phyloP scores from a whole-genome alignment of 2,797 vertebrate species.

The Trachops cirrhosus region DNA sequence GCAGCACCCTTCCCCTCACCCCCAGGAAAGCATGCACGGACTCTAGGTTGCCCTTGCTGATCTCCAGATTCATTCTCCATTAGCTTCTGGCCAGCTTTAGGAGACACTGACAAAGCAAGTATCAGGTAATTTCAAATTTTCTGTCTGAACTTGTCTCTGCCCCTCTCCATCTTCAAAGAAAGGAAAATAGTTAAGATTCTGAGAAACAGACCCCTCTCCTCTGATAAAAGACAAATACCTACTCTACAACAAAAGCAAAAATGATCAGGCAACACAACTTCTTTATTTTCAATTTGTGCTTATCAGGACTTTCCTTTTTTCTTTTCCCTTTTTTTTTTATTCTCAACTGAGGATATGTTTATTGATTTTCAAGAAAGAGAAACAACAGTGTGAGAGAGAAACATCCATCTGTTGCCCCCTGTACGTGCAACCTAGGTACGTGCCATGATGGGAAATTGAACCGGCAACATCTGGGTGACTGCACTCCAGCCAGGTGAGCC shows the following conservation, averaged over 20 bases:
- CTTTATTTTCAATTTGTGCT: not conserved
- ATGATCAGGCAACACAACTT: not conserved
- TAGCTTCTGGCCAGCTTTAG: not conserved
- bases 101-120: not conserved
- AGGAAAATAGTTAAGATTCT: not conserved
- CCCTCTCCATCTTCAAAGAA: not conserved
- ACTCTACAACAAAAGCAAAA: not conserved
- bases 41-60: not conserved
- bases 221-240: not conserved
- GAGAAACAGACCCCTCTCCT: not conserved
- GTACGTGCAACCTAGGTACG: not conserved
- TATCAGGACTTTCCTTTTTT: not conserved
- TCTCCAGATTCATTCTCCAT: not conserved
- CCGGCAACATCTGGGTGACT: not conserved
- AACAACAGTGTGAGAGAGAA: not conserved
- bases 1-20: fast-evolving
- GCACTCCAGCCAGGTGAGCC: not conserved
- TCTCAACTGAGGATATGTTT: not conserved
- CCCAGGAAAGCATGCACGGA: fast-evolving
- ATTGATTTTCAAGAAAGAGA: not conserved
- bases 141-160: not conserved
- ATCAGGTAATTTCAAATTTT: not conserved
- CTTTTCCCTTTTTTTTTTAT: not conserved
- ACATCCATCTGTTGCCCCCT: not conserved
- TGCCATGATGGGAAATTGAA: not conserved